These are phyloP conservation scores for Theonella swinhoei DNA, from an alignment of 37 sponge, comb jelly and placozoan genomes.

Conservation along the genomic window DNA sequence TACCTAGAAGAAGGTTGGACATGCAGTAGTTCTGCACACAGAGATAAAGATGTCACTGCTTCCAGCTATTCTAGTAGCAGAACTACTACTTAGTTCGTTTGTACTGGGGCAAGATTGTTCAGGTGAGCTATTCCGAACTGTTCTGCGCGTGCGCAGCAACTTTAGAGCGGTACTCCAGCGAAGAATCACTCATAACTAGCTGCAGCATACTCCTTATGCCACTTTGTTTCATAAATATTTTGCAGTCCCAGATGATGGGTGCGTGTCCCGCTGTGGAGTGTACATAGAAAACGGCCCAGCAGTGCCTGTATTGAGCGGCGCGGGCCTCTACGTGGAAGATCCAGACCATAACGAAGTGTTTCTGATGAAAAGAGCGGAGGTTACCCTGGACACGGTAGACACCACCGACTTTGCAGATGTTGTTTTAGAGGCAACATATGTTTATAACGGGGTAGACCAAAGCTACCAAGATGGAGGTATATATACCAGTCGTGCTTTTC, in stretches of 20 bases:
- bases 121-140: background rate
- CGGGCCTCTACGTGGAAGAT: conserved; percentile 44
- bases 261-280: conserved; percentile 12
- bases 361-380: conserved; percentile 25
- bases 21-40: too few relatives aligned
- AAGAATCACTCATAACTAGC: too few relatives aligned
- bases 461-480: conserved; percentile 26
- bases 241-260: too few relatives aligned
- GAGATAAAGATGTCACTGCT: background rate
- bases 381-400: background rate
- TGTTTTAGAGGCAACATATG: conserved; percentile 12
- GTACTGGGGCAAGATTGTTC: background rate
- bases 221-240: too few relatives aligned
- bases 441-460: background rate
- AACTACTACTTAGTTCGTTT: background rate
- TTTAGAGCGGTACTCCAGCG: too few relatives aligned
- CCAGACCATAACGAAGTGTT: conserved; percentile 43
- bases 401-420: conserved; percentile 21
- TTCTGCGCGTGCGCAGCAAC: background rate
- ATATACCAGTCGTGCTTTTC: too few relatives aligned
- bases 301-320: conserved; percentile 26
- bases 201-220: too few relatives aligned
- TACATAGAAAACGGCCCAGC: conserved; percentile 19
- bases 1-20: too few relatives aligned
- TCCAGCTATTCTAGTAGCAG: background rate